These are phyloP conservation scores for Lepidothrix coronata DNA, from an alignment of 2,113 vertebrate species.

Conservation along the genomic window DNA sequence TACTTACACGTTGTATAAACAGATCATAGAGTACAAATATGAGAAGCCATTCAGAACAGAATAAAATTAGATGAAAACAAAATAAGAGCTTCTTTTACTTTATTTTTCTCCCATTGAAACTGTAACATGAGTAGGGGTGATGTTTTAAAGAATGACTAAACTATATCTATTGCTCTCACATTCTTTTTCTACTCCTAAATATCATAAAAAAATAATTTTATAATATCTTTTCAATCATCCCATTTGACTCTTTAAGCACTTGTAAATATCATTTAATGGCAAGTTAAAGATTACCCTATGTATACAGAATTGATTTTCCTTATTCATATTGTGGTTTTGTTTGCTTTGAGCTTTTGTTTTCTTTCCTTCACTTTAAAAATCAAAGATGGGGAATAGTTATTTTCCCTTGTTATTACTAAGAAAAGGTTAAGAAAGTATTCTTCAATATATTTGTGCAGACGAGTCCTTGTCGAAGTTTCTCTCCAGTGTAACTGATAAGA, in stretches of 20 bases:
- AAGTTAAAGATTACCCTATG: neutral
- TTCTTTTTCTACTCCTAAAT: neutral
- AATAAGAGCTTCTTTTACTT: neutral
- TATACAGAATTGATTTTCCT: neutral
- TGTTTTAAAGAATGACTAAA: neutral
- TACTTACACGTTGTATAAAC: neutral
- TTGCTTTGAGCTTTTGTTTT: neutral
- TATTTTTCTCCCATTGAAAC: neutral
- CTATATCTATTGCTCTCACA: neutral
- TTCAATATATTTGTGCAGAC: neutral
- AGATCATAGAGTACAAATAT: neutral
- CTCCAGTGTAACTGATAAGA: neutral
- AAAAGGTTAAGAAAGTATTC: constrained; percentile 26
- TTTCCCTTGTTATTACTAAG: neutral
- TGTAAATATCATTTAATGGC: neutral
- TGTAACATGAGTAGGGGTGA: neutral
- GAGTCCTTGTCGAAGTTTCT: neutral
- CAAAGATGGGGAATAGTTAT: neutral
- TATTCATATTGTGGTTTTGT: neutral
- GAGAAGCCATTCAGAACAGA: neutral
- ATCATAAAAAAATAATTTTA: neutral
- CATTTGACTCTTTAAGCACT: neutral
- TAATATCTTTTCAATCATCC: neutral
- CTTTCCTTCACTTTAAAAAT: neutral
- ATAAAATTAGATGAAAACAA: neutral